Conservation (phyloP, 2,113 vertebrate genomes). For the Phoenicopterus ruber region DNA sequence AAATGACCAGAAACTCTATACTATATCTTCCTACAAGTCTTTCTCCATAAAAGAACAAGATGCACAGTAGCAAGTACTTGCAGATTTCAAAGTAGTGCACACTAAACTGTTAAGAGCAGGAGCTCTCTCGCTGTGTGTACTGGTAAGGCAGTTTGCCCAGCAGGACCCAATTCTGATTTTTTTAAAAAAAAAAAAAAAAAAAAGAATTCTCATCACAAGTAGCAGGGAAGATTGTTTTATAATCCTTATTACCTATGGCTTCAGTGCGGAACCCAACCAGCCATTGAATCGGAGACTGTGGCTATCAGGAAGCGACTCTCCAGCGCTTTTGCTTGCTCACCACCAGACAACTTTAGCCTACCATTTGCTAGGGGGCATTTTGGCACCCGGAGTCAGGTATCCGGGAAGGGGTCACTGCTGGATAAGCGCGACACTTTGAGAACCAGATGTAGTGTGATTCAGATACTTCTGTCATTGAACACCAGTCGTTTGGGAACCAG, state of each 20-base stretch:
- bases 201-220: neutral
- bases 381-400: neutral
- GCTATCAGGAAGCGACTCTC: neutral
- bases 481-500: neutral
- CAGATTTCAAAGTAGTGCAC: neutral
- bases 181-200: too few relatives aligned
- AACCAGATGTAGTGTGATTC: neutral
- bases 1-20: neutral
- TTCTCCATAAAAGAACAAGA: neutral
- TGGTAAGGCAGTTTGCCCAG: neutral
- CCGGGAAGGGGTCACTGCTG: neutral
- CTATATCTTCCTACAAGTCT: neutral
- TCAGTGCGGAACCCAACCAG: neutral
- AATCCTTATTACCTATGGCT: neutral
- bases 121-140: neutral
- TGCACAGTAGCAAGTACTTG: neutral
- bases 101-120: neutral
- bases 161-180: neutral
- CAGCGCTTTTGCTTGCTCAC: neutral
- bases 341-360: neutral
- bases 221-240: neutral
- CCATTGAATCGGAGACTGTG: neutral
- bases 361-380: neutral
- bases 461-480: neutral
- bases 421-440: neutral